Evolutionary conservation across 2,113 vertebrate species (phyloP).

Genomic region (Seriola aureovittata): DNA sequence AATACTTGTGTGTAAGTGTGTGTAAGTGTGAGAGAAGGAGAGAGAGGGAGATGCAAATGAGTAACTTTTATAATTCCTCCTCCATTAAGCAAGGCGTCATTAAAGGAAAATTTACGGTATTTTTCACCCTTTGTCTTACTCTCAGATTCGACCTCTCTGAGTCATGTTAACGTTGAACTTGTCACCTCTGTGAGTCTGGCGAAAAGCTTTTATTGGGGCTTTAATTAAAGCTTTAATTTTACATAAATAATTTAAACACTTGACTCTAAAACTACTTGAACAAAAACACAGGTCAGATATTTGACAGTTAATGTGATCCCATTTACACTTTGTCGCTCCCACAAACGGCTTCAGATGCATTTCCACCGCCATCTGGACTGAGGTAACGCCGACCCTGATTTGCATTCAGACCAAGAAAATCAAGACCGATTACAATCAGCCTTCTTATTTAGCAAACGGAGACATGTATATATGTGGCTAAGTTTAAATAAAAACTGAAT

Average conservation of each 20-base stretch:
- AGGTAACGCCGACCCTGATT: background rate
- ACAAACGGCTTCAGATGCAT: background rate
- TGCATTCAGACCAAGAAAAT: background rate
- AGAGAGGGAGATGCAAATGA: background rate
- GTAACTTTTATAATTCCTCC: background rate
- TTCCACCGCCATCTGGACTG: background rate
- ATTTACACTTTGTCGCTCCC: too few relatives aligned
- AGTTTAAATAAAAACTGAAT: too few relatives aligned
- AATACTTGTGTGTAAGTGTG: conserved; percentile 5
- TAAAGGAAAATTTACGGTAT: background rate
- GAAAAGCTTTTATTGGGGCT: background rate
- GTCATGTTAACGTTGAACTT: background rate
- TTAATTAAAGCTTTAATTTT: too few relatives aligned
- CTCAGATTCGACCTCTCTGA: background rate
- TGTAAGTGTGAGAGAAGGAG: too few relatives aligned
- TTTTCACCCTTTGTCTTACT: background rate
- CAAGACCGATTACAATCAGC: background rate
- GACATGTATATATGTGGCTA: too few relatives aligned
- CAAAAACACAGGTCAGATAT: too few relatives aligned
- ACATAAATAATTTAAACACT: too few relatives aligned
- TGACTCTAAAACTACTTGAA: too few relatives aligned
- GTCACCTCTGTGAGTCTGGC: background rate
- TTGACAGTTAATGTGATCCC: too few relatives aligned
- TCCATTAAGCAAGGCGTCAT: background rate
- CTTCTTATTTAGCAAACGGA: background rate